Evolutionary conservation across 2,797 vertebrate species (phyloP).

Genomic region (Microctenopoma steveboyesi): DNA sequence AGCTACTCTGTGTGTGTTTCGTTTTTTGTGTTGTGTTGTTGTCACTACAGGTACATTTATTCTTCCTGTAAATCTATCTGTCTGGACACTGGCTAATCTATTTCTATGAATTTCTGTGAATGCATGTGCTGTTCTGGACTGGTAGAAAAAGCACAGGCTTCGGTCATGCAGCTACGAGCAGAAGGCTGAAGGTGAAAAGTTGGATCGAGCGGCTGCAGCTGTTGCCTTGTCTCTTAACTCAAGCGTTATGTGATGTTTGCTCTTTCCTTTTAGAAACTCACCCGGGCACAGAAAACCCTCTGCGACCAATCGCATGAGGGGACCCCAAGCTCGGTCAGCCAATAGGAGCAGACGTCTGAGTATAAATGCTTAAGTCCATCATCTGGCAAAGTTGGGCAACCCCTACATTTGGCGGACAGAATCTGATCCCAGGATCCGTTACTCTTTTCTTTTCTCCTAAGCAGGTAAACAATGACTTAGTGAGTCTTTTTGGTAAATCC

Average conservation of each 20-base stretch:
- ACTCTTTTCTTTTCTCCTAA: constrained; percentile 82
- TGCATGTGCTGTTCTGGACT: neutral
- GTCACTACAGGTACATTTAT: too few species aligned
- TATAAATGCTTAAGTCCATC: constrained; percentile 81
- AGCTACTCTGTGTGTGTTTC: too few species aligned
- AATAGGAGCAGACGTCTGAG: constrained; percentile 72
- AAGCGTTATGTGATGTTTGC: constrained; percentile 71
- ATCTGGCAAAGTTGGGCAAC: constrained; percentile 84
- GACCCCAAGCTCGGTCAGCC: constrained; percentile 54
- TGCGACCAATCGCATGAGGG: constrained; percentile 73
- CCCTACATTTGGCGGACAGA: constrained; percentile 85
- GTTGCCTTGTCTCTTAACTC: constrained; percentile 74
- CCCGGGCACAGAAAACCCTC: constrained; percentile 40
- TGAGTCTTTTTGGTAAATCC: constrained; percentile 18
- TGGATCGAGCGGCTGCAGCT: constrained; percentile 74
- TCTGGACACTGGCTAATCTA: too few species aligned
- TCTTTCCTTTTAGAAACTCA: constrained; percentile 86
- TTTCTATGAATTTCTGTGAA: neutral
- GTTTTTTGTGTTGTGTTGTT: too few species aligned
- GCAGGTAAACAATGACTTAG: constrained; percentile 78
- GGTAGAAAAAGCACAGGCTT: constrained; percentile 1
- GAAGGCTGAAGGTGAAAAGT: constrained; percentile 52
- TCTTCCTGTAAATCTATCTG: too few species aligned
- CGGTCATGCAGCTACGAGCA: neutral
- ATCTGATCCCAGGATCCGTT: constrained; percentile 88